phyloP scores from a whole-genome alignment of 1,140 invertebrate genomes.

The Trichogramma pretiosum region DNA sequence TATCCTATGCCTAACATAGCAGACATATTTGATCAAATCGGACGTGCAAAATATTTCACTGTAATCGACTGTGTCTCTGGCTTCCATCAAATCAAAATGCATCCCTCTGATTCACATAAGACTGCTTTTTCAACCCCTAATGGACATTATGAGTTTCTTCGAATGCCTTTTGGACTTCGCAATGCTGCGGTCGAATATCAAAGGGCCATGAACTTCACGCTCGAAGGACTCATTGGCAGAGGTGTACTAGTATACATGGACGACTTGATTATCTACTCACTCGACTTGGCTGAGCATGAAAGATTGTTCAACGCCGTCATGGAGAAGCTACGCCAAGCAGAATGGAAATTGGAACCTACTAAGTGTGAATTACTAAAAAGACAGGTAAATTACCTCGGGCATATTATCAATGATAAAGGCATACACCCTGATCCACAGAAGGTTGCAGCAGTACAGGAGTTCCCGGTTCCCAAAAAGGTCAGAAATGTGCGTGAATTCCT shows the following conservation, averaged over 20 bases:
- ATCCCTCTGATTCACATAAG: neutral
- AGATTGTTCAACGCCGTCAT: neutral
- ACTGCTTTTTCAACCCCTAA: neutral
- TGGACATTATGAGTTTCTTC: conserved; percentile 2
- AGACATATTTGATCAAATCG: conserved; percentile 5
- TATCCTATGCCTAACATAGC: conserved; percentile 21
- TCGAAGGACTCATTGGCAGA: neutral
- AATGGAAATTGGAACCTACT: conserved; percentile 9
- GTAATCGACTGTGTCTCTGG: neutral
- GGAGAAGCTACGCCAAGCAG: neutral
- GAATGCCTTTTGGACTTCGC: conserved; percentile 3
- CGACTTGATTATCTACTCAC: conserved; percentile 34
- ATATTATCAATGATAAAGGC: conserved; percentile 21
- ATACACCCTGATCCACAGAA: conserved; percentile 20
- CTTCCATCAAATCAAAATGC: neutral
- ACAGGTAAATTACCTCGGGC: conserved; percentile 27
- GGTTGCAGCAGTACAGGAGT: conserved; percentile 9
- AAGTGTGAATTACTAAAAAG: conserved; percentile 9
- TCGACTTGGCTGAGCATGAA: conserved; percentile 1
- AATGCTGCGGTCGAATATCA: neutral
- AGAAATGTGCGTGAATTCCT: conserved; percentile 22
- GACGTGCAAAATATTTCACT: neutral
- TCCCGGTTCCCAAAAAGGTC: conserved; percentile 12
- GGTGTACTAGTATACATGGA: conserved; percentile 33
- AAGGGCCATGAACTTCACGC: neutral